phyloP scores from a whole-genome alignment of 1,140 invertebrate genomes.

The Saccostrea cuccullata region DNA sequence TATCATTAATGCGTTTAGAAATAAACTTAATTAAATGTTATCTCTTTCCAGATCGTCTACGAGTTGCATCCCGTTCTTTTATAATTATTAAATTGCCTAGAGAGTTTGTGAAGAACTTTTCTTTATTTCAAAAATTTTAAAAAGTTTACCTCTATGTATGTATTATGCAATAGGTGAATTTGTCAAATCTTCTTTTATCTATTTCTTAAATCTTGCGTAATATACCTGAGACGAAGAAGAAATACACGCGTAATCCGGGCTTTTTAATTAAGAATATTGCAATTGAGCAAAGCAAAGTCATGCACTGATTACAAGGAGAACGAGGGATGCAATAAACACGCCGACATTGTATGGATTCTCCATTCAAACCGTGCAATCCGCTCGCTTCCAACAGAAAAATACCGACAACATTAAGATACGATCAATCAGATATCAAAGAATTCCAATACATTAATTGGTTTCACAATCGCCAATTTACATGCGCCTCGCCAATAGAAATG shows the following conservation, averaged over 20 bases:
- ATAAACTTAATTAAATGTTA: not conserved
- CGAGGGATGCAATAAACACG: not conserved
- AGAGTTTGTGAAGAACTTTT: no score
- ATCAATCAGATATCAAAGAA: conserved; percentile 38
- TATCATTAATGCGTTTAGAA: not conserved
- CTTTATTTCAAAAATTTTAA: no score
- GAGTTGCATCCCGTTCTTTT: not conserved
- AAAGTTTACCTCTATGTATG: not conserved
- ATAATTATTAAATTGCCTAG: no score
- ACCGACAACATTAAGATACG: conserved; percentile 37
- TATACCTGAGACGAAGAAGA: not conserved
- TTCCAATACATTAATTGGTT: conserved; percentile 38
- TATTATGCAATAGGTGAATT: conserved; percentile 16
- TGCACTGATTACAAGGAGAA: not conserved
- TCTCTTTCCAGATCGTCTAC: not conserved
- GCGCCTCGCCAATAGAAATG: conserved; percentile 21
- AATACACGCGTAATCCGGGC: not conserved
- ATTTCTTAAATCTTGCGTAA: not conserved
- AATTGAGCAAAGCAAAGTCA: not conserved
- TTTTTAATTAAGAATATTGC: conserved; percentile 33
- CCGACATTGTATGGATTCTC: not conserved
- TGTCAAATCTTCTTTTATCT: not conserved
- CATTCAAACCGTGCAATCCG: conserved; percentile 18
- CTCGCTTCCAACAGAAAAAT: conserved; percentile 15
- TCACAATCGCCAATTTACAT: conserved; percentile 36